Conservation (phyloP, 2,888 invertebrate genomes). For the Lycocerus yunnanus region DNA sequence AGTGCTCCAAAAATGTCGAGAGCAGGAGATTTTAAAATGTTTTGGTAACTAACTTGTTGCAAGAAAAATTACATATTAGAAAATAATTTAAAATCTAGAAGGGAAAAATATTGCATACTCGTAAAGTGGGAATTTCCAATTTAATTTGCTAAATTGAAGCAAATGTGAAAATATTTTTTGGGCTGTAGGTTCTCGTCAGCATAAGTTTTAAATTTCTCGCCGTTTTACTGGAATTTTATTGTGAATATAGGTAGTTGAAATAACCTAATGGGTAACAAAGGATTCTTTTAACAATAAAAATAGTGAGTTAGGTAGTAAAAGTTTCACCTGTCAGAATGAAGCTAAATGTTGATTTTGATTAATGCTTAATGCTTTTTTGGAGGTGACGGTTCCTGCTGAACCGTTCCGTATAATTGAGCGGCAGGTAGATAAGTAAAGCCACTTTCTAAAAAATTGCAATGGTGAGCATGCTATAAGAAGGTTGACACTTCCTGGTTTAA, state of each 20-base stretch:
- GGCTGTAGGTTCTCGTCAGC: not conserved
- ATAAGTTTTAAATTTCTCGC: too few relatives aligned
- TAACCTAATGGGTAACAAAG: not conserved
- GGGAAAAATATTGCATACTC: too few relatives aligned
- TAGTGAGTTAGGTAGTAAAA: not conserved
- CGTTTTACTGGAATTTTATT: too few relatives aligned
- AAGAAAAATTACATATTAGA: not conserved
- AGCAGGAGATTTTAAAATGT: not conserved
- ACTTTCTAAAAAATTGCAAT: not conserved
- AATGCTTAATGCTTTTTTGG: not conserved
- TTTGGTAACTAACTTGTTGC: not conserved
- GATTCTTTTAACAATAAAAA: not conserved
- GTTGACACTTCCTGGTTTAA: not conserved
- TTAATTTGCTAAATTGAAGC: too few relatives aligned
- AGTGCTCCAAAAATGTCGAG: not conserved
- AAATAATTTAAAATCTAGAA: too few relatives aligned
- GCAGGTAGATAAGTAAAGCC: not conserved
- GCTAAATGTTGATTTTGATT: not conserved
- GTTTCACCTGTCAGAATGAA: not conserved
- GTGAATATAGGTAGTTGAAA: too few relatives aligned
- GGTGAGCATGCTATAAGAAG: not conserved
- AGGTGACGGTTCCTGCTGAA: not conserved
- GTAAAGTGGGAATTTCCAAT: not conserved
- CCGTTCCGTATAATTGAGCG: not conserved
- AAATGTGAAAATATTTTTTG: not conserved